Conservation (phyloP, 1,140 invertebrate genomes). For the Sycobia sp. region DNA sequence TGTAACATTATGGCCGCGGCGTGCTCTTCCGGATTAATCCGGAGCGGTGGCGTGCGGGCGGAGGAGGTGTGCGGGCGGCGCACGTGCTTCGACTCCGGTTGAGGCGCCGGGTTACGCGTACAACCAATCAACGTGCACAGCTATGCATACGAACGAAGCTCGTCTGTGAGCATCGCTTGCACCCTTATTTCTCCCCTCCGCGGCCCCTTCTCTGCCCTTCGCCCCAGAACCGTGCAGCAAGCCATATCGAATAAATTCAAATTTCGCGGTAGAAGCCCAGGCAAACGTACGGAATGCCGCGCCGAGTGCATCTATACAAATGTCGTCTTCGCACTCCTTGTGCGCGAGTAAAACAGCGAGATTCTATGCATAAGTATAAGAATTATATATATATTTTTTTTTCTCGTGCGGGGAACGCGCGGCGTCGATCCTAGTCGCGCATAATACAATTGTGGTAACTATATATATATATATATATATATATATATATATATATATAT, state of each 20-base stretch:
- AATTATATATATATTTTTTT: neutral
- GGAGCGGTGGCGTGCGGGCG: neutral
- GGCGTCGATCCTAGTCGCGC: too few species aligned
- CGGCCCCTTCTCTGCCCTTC: neutral
- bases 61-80: neutral
- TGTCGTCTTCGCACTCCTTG: too few species aligned
- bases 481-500: neutral
- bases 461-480: too few species aligned
- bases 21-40: conserved; percentile 11
- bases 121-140: conserved; percentile 39
- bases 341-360: too few species aligned
- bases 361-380: neutral
- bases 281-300: neutral
- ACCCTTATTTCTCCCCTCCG: neutral
- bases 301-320: too few species aligned
- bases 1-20: conserved; percentile 40
- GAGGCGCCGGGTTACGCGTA: conserved; percentile 27
- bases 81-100: conserved; percentile 28
- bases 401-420: too few species aligned
- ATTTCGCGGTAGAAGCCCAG: conserved; percentile 16
- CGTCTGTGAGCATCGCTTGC: too few species aligned
- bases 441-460: too few species aligned
- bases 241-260: conserved; percentile 32
- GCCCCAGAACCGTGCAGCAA: neutral
- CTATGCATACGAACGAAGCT: conserved; percentile 37